Evolutionary conservation across 2,797 vertebrate genomes (phyloP).

Genomic region (Varecia variegata): DNA sequence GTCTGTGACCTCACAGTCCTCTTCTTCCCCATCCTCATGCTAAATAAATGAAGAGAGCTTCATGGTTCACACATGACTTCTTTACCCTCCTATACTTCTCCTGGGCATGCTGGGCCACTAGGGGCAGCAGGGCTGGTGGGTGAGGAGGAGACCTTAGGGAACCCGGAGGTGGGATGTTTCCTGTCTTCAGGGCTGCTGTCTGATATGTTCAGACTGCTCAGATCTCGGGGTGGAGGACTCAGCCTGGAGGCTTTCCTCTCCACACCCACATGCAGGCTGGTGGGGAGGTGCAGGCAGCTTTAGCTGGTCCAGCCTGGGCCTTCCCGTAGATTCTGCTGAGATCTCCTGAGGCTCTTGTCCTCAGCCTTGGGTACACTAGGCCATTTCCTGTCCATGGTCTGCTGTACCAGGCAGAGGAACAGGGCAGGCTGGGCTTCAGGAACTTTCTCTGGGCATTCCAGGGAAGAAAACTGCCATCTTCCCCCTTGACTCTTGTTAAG

Average conservation of each 20-base stretch:
- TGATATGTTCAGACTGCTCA: background rate
- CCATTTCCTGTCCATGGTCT: background rate
- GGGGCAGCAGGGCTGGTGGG: background rate
- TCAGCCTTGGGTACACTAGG: background rate
- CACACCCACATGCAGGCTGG: background rate
- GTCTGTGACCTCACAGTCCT: background rate
- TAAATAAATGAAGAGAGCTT: slow-evolving; percentile 19
- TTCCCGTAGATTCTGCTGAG: background rate
- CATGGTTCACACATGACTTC: background rate
- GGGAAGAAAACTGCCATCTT: background rate
- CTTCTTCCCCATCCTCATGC: background rate
- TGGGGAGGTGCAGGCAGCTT: background rate
- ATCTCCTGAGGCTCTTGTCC: background rate
- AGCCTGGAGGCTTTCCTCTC: background rate
- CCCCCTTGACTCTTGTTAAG: background rate
- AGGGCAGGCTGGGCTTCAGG: background rate
- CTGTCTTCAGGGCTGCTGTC: background rate
- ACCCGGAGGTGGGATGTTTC: background rate
- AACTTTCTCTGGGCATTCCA: background rate
- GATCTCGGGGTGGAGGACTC: background rate
- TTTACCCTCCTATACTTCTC: background rate
- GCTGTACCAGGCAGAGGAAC: background rate
- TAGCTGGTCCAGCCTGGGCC: background rate
- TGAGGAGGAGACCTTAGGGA: background rate
- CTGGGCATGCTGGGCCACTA: background rate